Evolutionary conservation across 2,888 invertebrate species (phyloP).

Genomic region (Callinectes sapidus): DNA sequence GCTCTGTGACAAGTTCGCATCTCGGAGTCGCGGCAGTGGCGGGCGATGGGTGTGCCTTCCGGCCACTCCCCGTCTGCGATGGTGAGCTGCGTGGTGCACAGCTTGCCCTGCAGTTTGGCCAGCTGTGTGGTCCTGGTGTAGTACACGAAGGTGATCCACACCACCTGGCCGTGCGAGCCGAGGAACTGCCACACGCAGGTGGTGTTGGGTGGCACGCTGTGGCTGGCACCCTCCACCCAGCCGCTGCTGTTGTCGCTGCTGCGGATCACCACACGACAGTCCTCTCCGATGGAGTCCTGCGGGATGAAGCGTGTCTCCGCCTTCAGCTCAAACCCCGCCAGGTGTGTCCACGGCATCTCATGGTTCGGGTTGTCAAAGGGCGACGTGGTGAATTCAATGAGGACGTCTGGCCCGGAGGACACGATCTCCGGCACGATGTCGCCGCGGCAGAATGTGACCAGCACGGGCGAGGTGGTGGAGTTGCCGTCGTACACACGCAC

Average conservation of each 20-base stretch:
- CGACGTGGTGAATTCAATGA: constrained; percentile 92
- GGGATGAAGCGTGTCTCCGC: constrained; percentile 74
- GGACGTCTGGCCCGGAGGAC: constrained; percentile 90
- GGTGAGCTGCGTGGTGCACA: constrained; percentile 63
- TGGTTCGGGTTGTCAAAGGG: constrained; percentile 77
- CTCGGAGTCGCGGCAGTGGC: constrained; percentile 73
- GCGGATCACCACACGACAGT: constrained; percentile 70
- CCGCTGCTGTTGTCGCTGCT: constrained; percentile 71
- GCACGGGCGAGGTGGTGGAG: constrained; percentile 90
- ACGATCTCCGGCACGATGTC: constrained; percentile 90
- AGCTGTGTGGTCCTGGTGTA: constrained; percentile 60
- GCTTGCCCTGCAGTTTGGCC: constrained; percentile 61
- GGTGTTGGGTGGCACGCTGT: constrained; percentile 73
- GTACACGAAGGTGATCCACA: constrained; percentile 71
- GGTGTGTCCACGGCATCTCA: constrained; percentile 69
- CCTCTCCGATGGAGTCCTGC: constrained; percentile 50
- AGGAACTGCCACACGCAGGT: constrained; percentile 71
- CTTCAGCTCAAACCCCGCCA: constrained; percentile 74
- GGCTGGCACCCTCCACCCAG: constrained; percentile 72
- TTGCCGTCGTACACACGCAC: constrained; percentile 92
- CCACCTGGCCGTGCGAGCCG: constrained; percentile 64
- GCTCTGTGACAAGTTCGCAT: constrained; percentile 74
- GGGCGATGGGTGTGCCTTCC: constrained; percentile 44
- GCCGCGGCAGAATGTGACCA: constrained; percentile 92
- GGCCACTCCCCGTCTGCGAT: constrained; percentile 63